These are phyloP conservation scores for Drosophila melanogaster DNA, from an alignment of 1,140 invertebrate genomes.

Conservation along the genomic window DNA sequence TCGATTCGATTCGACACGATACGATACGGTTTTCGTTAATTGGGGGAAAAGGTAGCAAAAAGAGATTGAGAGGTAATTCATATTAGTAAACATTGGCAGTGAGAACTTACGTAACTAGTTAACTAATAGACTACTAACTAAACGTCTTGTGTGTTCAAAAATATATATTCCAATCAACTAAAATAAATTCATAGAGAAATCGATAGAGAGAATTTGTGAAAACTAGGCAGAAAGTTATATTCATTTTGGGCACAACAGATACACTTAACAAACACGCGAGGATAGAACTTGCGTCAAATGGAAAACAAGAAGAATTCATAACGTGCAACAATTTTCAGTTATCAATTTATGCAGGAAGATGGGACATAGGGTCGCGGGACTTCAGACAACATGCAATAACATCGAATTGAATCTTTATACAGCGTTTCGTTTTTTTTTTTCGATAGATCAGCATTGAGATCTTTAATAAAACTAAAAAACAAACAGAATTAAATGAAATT, in stretches of 20 bases:
- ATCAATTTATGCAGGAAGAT: conserved; percentile 15
- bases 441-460: conserved; percentile 2
- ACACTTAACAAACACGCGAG: conserved; percentile 59
- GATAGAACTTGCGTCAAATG: conserved; percentile 46
- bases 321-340: conserved; percentile 47
- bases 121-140: conserved; percentile 45
- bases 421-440: conserved; percentile 7
- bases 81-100: conserved; percentile 50
- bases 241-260: conserved; percentile 44
- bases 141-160: conserved; percentile 36
- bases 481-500: conserved; percentile 21
- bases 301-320: conserved; percentile 44
- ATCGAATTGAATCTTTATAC: conserved; percentile 50
- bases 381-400: conserved; percentile 39
- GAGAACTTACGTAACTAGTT: conserved; percentile 36
- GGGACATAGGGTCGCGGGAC: conserved; percentile 1
- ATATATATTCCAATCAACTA: conserved; percentile 31
- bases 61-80: conserved; percentile 49
- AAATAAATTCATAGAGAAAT: conserved; percentile 49
- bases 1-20: conserved; percentile 13
- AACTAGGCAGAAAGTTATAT: conserved; percentile 28
- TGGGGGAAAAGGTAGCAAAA: conserved; percentile 51
- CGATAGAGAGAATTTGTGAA: conserved; percentile 21
- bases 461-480: conserved; percentile 9
- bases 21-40: conserved; percentile 22